These are phyloP conservation scores for Acrocyrtus sp. DNA, from an alignment of 2,888 invertebrate species.

Conservation along the genomic window DNA sequence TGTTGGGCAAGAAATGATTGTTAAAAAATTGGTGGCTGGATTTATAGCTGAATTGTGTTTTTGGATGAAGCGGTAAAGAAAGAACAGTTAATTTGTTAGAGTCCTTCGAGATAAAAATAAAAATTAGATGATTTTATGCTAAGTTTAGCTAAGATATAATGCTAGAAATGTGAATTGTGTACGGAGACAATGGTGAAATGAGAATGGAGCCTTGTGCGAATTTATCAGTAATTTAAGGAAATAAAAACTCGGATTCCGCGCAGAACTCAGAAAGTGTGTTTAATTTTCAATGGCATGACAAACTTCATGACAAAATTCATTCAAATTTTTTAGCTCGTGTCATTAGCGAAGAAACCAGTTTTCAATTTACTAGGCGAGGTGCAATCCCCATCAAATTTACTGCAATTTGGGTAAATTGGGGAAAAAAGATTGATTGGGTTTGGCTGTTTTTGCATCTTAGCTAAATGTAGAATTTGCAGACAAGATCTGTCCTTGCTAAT, in stretches of 20 bases:
- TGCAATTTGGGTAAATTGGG: too few relatives aligned
- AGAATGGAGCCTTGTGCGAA: constrained; percentile 30
- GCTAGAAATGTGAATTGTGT: constrained; percentile 8
- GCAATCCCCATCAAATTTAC: too few relatives aligned
- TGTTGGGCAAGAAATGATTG: too few relatives aligned
- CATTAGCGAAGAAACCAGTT: not conserved
- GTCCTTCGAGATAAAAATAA: not conserved
- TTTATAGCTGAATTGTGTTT: too few relatives aligned
- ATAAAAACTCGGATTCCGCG: constrained; percentile 29
- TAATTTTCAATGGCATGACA: not conserved
- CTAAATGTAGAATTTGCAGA: too few relatives aligned
- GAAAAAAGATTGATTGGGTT: too few relatives aligned
- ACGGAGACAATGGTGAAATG: constrained; percentile 25
- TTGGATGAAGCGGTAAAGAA: not conserved
- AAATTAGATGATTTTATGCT: too few relatives aligned
- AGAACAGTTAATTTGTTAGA: not conserved
- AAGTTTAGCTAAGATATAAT: too few relatives aligned
- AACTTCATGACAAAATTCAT: not conserved
- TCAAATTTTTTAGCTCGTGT: too few relatives aligned
- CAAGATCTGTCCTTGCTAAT: too few relatives aligned
- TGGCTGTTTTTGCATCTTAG: not conserved
- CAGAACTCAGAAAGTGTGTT: not conserved
- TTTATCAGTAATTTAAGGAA: constrained; percentile 28
- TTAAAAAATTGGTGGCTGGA: too few relatives aligned
- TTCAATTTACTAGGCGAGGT: too few relatives aligned